These are phyloP conservation scores for Pseudonaja textilis DNA, from an alignment of 2,113 vertebrate species.

Conservation along the genomic window DNA sequence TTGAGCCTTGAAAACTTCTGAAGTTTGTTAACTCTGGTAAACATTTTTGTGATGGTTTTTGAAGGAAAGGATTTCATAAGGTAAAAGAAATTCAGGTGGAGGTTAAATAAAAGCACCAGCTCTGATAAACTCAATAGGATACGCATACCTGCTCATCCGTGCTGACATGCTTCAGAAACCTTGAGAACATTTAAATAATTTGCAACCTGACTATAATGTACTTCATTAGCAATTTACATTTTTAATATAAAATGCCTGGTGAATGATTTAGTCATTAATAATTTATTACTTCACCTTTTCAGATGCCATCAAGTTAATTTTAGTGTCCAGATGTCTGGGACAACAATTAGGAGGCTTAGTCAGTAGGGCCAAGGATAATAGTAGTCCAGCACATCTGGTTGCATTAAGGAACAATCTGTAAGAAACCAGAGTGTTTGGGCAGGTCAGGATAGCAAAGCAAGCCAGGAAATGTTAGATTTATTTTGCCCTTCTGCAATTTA, in stretches of 20 bases:
- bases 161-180: neutral
- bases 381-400: neutral
- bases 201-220: neutral
- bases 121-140: neutral
- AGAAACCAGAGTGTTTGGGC: neutral
- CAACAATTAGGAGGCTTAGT: neutral
- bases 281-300: conserved; percentile 11
- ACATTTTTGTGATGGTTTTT: neutral
- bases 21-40: neutral
- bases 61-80: neutral
- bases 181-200: conserved; percentile 1
- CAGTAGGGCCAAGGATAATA: neutral
- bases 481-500: neutral
- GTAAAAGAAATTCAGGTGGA: neutral
- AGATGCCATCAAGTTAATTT: neutral
- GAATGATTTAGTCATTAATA: neutral
- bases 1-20: neutral
- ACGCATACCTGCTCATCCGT: neutral
- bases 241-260: neutral
- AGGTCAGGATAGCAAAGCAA: neutral
- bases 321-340: neutral
- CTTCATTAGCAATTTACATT: conserved; percentile 18
- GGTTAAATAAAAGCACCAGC: neutral
- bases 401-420: neutral
- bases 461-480: neutral